Evolutionary conservation across 1,140 invertebrate species (phyloP).

Genomic region (Drosophila tristis): DNA sequence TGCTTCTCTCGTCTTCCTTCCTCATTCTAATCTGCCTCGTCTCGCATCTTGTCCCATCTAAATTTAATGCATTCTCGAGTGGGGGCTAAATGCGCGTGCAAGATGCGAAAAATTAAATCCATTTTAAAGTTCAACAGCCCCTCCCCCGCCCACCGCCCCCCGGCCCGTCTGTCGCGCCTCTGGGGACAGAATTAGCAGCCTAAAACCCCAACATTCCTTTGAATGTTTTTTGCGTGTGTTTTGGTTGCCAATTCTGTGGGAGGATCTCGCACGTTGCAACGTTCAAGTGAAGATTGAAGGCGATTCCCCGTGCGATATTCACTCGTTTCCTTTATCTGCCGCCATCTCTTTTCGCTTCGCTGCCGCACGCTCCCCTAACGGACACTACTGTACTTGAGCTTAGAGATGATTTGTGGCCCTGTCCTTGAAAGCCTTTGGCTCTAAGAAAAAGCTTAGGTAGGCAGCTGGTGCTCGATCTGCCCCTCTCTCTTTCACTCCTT

Average conservation of each 20-base stretch:
- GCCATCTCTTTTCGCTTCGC: no score
- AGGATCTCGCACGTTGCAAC: no score
- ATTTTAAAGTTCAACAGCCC: conserved; percentile 73
- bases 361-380: not conserved
- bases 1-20: conserved; percentile 3
- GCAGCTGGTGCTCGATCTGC: conserved; percentile 18
- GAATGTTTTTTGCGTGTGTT: no score
- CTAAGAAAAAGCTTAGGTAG: conserved; percentile 52
- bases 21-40: conserved; percentile 28
- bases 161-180: no score
- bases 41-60: conserved; percentile 37
- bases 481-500: not conserved
- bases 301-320: no score
- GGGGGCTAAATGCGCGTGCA: conserved; percentile 22
- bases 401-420: conserved; percentile 33
- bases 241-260: no score
- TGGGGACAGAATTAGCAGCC: conserved; percentile 11
- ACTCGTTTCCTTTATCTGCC: no score
- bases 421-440: conserved; percentile 34
- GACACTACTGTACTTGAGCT: conserved; percentile 31
- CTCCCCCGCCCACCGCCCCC: no score
- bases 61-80: conserved; percentile 66
- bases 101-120: conserved; percentile 43
- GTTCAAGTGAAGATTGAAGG: no score
- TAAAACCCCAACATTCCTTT: not conserved